Conservation (phyloP, 1,140 invertebrate genomes). For the Drepana arcuata region DNA sequence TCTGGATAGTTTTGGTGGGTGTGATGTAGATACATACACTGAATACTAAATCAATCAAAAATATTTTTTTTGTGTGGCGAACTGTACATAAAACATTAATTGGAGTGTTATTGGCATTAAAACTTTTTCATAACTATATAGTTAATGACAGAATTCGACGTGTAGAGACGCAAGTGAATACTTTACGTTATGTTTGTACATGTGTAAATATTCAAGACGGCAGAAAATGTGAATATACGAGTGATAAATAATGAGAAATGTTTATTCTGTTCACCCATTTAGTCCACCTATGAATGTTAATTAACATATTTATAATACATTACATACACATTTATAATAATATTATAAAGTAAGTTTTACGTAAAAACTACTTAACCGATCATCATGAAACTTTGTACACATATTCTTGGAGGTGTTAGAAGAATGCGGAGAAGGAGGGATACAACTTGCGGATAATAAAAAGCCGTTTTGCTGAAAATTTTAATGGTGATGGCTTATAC, state of each 20-base stretch:
- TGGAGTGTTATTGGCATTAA: background rate
- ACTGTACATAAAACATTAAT: background rate
- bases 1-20: background rate
- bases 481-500: no score
- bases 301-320: background rate
- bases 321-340: background rate
- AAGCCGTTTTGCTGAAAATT: no score
- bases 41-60: background rate
- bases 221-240: slow-evolving; percentile 58
- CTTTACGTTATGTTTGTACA: slow-evolving; percentile 29
- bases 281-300: background rate
- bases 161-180: background rate
- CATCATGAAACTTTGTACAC: no score
- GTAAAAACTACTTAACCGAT: no score
- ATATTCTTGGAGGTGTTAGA: no score
- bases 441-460: no score
- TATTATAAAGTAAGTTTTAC: background rate
- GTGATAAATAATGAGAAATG: slow-evolving; percentile 32
- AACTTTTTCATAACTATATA: background rate
- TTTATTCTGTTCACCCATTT: slow-evolving; percentile 14
- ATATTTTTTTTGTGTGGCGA: background rate
- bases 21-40: background rate
- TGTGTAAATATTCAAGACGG: slow-evolving; percentile 49
- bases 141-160: background rate
- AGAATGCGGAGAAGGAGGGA: background rate